Conservation (phyloP, 2,113 vertebrate species). For the Megaceryle maxima region DNA sequence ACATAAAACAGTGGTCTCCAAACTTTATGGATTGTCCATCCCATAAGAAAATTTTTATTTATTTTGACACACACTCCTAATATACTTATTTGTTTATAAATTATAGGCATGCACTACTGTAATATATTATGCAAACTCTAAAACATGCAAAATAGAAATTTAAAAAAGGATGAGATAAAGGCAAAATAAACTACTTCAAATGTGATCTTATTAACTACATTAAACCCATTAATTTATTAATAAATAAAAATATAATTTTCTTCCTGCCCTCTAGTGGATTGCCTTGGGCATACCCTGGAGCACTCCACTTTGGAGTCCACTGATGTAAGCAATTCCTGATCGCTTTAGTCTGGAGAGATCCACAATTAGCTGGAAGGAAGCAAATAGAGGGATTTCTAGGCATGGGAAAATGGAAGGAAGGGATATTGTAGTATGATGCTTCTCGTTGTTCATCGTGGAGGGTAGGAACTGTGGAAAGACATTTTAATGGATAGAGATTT, state of each 20-base stretch:
- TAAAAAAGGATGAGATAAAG: not conserved
- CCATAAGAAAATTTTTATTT: not conserved
- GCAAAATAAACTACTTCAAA: not conserved
- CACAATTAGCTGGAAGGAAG: not conserved
- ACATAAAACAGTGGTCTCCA: not conserved
- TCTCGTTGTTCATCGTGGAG: not conserved
- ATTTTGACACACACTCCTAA: not conserved
- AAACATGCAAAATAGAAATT: not conserved
- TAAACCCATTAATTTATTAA: not conserved
- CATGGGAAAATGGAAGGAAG: not conserved
- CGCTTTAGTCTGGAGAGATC: not conserved
- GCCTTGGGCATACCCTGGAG: not conserved
- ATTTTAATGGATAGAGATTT: not conserved
- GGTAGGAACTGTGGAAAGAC: not conserved
- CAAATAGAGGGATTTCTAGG: not conserved
- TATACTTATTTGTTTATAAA: not conserved
- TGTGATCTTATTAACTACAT: not conserved
- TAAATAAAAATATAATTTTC: not conserved
- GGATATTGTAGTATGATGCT: not conserved
- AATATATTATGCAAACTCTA: not conserved
- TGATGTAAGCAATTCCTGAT: not conserved
- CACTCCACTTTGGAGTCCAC: not conserved
- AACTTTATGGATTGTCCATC: not conserved
- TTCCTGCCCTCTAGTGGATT: not conserved
- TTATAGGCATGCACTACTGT: not conserved